Conservation (phyloP, 2,888 invertebrate genomes). For the Mythimna albipuncta region DNA sequence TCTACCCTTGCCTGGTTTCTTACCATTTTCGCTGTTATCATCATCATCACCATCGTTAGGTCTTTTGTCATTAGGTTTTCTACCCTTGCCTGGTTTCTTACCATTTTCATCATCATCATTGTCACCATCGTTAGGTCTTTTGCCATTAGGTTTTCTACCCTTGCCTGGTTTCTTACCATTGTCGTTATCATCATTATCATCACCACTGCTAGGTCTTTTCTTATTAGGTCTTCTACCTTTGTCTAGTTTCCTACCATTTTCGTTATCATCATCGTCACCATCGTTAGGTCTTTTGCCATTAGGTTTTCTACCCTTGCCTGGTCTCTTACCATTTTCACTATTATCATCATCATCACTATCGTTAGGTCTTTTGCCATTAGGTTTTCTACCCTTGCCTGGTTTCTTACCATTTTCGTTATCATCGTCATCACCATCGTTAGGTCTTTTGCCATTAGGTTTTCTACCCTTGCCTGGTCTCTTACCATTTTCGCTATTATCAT, state of each 20-base stretch:
- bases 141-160: background rate
- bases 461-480: background rate
- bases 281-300: background rate
- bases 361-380: fast-evolving
- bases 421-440: too few relatives aligned
- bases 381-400: background rate
- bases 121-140: background rate
- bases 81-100: background rate
- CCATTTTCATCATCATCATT: too few relatives aligned
- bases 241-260: background rate
- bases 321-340: background rate
- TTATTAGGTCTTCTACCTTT: background rate
- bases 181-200: background rate
- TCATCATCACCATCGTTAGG: too few relatives aligned
- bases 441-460: background rate
- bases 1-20: too few relatives aligned
- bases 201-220: fast-evolving
- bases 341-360: background rate
- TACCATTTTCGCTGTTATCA: too few relatives aligned
- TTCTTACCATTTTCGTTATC: background rate
- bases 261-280: background rate
- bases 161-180: background rate
- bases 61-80: background rate
- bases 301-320: background rate
- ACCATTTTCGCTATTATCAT: too few relatives aligned